Evolutionary conservation across 1,140 invertebrate genomes (phyloP), one percentile per base, ranked within the genome.

Genomic region (Euwallacea similis): DNA sequence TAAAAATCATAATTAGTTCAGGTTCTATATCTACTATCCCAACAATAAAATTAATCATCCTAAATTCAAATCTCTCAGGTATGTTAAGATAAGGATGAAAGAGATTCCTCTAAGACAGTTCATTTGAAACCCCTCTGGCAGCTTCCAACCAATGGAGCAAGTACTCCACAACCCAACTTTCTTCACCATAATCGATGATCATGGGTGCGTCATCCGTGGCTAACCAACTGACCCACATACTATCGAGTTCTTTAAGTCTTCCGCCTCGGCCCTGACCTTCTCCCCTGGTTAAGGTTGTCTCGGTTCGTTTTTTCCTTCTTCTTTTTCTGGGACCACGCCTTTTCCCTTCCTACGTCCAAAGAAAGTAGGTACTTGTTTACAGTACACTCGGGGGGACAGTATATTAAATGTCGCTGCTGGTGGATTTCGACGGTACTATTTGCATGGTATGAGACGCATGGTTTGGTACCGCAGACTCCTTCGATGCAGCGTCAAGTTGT

Each of bases 191-290:
- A 43, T 54, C 50, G 56, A 60, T 16, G 13, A 55, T 13, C 16
- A 61, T 60, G 50, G 59, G 59, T 42, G 54, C 60, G 68, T 54
- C 60, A 58, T 53, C 10, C 42, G 41, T 53, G 54, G 68, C 61
- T 70, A 62, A 70, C 68, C 68, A 70, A 70, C 46, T 70, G 61
- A 70, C 68, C 47, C 54, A 62, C 42, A 70, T 70, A 41, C 42
- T 42, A 53, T 11, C 61, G 11, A 11, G 33, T 60, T 60, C 66
- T 68, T 47, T 42, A 50, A 13, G 54, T 53, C 54, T 62, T 44
- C 50, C 53, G 43, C 15, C 59, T 61, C 60, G 68, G 68, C 68
- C 68, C 33, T 70, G 68, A 70, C 60, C 68, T 64, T 9, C 42
- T 62, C 42, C 21, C 59, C 41, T 47, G 21, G 58, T 16, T 44